Evolutionary conservation across 2,113 vertebrate species (phyloP), one percentile per base, ranked within the genome.

Genomic region (Potamarius usumacintae): DNA sequence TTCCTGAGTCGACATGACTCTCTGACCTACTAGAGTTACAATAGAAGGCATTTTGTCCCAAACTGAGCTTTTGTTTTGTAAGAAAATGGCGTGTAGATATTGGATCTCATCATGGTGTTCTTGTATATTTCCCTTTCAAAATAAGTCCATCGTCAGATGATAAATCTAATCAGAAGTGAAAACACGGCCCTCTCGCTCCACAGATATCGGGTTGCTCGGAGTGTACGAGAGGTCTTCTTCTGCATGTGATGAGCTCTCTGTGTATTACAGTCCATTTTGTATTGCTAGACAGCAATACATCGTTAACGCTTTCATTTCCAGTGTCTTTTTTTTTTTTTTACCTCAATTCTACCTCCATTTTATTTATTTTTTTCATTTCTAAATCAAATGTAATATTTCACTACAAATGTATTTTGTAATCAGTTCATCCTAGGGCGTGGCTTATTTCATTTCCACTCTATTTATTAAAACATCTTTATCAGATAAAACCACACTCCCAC

Each of bases 91-190:
- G 63, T 83, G 50, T 22, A 80, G 67, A 82, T 85, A 79, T 65
- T 82, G 69, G 27, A 83, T 87, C 20, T 50, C 42, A 42, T 63
- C n/a, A 58, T 84, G 85, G 76, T 81, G 78, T 86, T 81, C 76
- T 80, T 69, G 79, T 83, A 78, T 85, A 82, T 83, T 85, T 85
- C 82, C 78, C 60, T 82, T 88, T 83, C 53, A 67, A 86, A 88
- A 82, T 58, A 81, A 76, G 78, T 77, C 52, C 82, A 78, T 65
- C 74, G 60, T 90, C 84, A 42, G 72, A 25, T 58, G 81, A 82
- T 88, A 86, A 90, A 90, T 90, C 87, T 86, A 90, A 90, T 90
- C 85, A 90, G 87, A 58, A 86, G 87, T 67, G 83, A 86, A 90
- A 90, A 90, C 89, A 88, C 58, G 85, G 83, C 84, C 48, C 65